Evolutionary conservation across 37 sponge, comb jelly and placozoan genomes (phyloP).

Genomic region (Chondrosia reniformis): DNA sequence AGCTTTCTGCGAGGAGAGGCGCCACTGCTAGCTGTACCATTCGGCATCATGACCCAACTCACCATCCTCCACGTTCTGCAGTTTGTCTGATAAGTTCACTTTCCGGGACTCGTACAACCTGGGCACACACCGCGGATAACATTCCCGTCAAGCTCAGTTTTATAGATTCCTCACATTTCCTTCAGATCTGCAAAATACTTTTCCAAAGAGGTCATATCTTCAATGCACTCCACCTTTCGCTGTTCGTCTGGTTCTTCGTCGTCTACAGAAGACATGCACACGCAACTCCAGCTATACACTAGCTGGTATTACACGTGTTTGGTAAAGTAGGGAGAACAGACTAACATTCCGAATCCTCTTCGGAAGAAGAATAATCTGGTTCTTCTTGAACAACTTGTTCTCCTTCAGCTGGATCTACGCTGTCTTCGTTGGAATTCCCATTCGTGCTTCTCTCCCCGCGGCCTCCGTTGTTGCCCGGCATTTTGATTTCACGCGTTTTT

Average conservation of each 20-base stretch:
- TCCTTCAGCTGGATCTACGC: slow-evolving; percentile 1
- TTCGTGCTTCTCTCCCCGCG: slow-evolving; percentile 4
- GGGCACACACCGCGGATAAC: background rate
- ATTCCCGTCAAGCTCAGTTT: background rate
- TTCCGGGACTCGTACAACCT: slow-evolving; percentile 3
- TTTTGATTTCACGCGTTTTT: background rate
- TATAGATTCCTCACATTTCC: slow-evolving; percentile 9
- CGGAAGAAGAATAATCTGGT: slow-evolving; percentile 4
- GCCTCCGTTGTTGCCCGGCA: background rate
- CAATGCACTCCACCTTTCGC: background rate
- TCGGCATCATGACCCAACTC: background rate
- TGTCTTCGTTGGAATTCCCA: slow-evolving; percentile 7
- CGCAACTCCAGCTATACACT: background rate
- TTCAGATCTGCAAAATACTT: slow-evolving; percentile 19
- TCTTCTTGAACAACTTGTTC: background rate
- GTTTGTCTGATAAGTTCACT: background rate
- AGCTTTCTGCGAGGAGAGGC: background rate
- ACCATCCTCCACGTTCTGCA: slow-evolving; percentile 4
- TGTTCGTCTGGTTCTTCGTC: slow-evolving; percentile 22
- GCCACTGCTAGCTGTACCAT: background rate
- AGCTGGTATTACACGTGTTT: background rate
- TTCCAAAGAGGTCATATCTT: slow-evolving; percentile 13
- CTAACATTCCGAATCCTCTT: slow-evolving; percentile 8
- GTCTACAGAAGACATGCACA: background rate
- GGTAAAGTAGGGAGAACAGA: background rate